These are phyloP conservation scores for Gallinago undulata DNA, from an alignment of 2,113 vertebrate species.

Conservation along the genomic window DNA sequence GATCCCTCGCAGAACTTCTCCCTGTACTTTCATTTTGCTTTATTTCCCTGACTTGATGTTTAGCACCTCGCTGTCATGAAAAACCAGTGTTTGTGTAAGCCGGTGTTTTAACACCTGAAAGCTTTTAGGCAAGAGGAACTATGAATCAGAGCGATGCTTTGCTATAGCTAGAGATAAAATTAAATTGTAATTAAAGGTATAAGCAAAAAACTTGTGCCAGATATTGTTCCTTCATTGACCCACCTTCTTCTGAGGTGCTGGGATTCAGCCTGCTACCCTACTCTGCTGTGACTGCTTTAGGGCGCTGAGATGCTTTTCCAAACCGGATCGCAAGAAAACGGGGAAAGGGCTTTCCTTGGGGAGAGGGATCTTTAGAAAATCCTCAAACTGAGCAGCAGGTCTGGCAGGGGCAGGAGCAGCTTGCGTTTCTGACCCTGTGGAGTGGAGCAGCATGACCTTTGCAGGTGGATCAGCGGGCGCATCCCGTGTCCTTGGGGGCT, in stretches of 20 bases:
- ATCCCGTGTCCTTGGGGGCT: background rate
- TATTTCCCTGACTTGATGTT: conserved; percentile 26
- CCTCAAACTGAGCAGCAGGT: background rate
- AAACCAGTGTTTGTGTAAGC: background rate
- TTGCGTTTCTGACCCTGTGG: background rate
- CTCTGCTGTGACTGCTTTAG: background rate
- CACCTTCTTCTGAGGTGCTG: background rate
- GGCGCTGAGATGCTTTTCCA: background rate
- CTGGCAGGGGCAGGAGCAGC: background rate
- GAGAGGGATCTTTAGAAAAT: background rate
- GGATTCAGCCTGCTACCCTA: background rate
- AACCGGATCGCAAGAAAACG: background rate
- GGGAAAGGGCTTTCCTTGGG: background rate
- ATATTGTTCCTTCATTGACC: background rate
- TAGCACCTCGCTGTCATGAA: background rate
- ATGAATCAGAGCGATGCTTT: background rate
- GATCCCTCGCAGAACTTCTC: background rate
- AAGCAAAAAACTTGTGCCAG: background rate
- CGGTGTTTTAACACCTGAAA: background rate
- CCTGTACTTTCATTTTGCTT: background rate
- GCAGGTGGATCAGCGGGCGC: background rate
- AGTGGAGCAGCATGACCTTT: background rate
- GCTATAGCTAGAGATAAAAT: background rate
- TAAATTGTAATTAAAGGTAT: background rate
- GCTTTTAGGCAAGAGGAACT: background rate